Evolutionary conservation across 2,888 invertebrate genomes (phyloP).

Genomic region (Girardia tigrina): DNA sequence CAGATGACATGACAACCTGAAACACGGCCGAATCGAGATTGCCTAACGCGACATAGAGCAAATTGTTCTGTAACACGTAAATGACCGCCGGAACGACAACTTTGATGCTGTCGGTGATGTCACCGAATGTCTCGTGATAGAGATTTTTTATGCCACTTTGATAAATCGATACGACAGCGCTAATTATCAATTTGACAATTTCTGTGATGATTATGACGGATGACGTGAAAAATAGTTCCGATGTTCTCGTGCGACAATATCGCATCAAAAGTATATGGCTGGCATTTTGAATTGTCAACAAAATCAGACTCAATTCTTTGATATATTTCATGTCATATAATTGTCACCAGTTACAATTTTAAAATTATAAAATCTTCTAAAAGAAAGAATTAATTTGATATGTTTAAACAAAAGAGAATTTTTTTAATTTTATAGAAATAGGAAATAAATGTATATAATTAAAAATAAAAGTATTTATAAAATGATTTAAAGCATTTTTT

Average conservation of each 20-base stretch:
- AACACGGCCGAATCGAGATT: slow-evolving; percentile 26
- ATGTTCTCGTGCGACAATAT: neutral
- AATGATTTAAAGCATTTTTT: no score
- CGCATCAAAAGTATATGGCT: slow-evolving; percentile 26
- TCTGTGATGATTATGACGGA: slow-evolving; percentile 26
- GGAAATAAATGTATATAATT: no score
- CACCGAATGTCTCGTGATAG: neutral
- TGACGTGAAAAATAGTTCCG: slow-evolving; percentile 13
- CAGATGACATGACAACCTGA: no score
- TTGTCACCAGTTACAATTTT: no score
- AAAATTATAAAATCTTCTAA: no score
- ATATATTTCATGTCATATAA: neutral
- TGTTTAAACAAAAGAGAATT: no score
- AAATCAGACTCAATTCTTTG: slow-evolving; percentile 18
- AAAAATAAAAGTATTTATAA: no score
- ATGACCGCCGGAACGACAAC: slow-evolving; percentile 27
- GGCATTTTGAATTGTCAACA: slow-evolving; percentile 28
- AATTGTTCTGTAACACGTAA: slow-evolving; percentile 26
- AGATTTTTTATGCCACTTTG: slow-evolving; percentile 17
- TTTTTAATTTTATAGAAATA: no score
- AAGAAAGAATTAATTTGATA: no score
- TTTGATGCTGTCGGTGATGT: slow-evolving; percentile 1
- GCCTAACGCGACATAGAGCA: slow-evolving; percentile 28
- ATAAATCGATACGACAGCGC: neutral
- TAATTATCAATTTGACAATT: slow-evolving; percentile 15